Evolutionary conservation across 1,140 invertebrate genomes (phyloP).

Genomic region (Bombus terrestris): DNA sequence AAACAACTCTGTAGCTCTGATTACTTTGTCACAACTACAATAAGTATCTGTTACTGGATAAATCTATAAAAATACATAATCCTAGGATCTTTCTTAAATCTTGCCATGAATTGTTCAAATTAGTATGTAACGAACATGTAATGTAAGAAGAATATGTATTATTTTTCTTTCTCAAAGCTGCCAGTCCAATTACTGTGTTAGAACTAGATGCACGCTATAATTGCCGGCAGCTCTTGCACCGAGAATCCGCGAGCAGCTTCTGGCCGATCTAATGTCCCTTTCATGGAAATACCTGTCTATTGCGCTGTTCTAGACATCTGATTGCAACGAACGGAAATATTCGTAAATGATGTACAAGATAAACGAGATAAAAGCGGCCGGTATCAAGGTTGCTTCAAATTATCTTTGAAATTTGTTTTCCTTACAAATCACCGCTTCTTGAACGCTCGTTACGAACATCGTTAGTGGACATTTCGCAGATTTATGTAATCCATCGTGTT

Average conservation of each 20-base stretch:
- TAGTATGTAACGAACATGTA: not conserved
- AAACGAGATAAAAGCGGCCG: not conserved
- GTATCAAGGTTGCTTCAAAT: not conserved
- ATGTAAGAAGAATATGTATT: fast-evolving
- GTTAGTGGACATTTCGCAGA: not conserved
- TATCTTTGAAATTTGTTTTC: not conserved
- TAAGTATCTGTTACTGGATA: not conserved
- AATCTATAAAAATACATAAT: not conserved
- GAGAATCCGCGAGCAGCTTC: not conserved
- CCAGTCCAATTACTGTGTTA: not conserved
- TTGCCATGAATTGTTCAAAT: not conserved
- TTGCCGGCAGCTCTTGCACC: not conserved
- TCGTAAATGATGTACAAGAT: not conserved
- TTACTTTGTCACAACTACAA: too few relatives aligned
- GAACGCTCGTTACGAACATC: too few relatives aligned
- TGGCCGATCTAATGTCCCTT: not conserved
- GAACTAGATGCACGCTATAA: not conserved
- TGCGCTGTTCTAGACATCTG: not conserved
- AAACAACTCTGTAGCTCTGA: too few relatives aligned
- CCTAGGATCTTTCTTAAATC: too few relatives aligned
- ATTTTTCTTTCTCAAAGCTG: not conserved
- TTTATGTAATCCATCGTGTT: not conserved
- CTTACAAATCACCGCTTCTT: not conserved
- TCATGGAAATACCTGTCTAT: not conserved
- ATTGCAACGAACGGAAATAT: not conserved